phyloP scores from a whole-genome alignment of 1,140 invertebrate genomes.

The Saxidomus purpurata region DNA sequence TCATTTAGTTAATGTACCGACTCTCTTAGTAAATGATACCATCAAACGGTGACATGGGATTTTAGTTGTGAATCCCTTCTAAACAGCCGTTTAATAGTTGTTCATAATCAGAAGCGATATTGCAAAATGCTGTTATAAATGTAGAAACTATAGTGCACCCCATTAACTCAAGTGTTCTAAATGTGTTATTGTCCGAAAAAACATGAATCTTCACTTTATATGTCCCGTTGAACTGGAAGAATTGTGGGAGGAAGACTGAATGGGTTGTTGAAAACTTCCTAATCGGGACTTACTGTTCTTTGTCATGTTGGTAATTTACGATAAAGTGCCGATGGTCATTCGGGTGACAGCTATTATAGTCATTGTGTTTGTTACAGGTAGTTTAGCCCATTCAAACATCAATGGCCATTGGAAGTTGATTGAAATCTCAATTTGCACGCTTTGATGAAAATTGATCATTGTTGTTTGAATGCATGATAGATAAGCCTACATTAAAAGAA shows the following conservation, averaged over 20 bases:
- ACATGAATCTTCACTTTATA: constrained; percentile 25
- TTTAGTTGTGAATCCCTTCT: not conserved
- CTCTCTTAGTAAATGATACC: not conserved
- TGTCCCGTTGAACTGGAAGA: not conserved
- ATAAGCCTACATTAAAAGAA: not conserved
- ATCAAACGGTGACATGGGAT: not conserved
- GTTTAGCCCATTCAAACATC: constrained; percentile 24
- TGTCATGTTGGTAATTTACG: not conserved
- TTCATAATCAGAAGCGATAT: constrained; percentile 12
- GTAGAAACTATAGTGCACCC: constrained; percentile 11
- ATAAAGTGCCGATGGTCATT: constrained; percentile 16
- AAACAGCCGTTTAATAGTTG: not conserved
- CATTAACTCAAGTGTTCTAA: not conserved
- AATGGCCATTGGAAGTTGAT: not conserved
- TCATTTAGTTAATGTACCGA: constrained; percentile 8
- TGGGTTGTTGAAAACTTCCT: constrained; percentile 16
- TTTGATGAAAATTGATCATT: constrained; percentile 31
- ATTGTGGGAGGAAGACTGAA: constrained; percentile 22
- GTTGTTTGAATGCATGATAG: constrained; percentile 15
- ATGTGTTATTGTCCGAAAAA: not conserved
- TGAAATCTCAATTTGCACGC: constrained; percentile 38
- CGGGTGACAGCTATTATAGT: constrained; percentile 7
- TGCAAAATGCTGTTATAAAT: constrained; percentile 23
- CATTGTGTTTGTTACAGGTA: constrained; percentile 30
- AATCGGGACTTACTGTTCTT: constrained; percentile 1